Evolutionary conservation across 2,888 invertebrate species (phyloP).

Genomic region (Azorinus chamasolen): DNA sequence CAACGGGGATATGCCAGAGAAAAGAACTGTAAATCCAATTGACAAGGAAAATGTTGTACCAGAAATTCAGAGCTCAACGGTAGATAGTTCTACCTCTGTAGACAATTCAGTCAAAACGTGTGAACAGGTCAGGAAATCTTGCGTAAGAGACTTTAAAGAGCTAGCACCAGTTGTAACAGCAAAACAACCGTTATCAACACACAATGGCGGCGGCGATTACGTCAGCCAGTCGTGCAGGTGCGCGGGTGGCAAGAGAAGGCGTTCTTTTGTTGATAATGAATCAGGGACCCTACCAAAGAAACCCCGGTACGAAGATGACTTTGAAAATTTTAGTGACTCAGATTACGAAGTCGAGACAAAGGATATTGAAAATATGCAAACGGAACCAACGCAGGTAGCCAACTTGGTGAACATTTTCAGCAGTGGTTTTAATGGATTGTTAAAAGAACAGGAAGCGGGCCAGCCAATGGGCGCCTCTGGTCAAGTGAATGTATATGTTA

Average conservation of each 20-base stretch:
- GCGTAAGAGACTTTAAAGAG: constrained; percentile 1
- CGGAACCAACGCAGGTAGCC: constrained; percentile 79
- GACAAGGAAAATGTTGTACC: constrained; percentile 44
- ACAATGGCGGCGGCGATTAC: constrained; percentile 54
- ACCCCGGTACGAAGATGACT: constrained; percentile 54
- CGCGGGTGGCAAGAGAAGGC: constrained; percentile 62
- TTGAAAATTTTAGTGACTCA: constrained; percentile 46
- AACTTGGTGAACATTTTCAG: constrained; percentile 83
- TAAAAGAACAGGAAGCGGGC: constrained; percentile 35
- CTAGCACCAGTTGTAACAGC: constrained; percentile 39
- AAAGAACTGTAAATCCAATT: constrained; percentile 1
- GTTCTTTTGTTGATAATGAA: constrained; percentile 55
- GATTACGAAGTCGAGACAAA: constrained; percentile 14
- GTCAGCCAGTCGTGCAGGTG: constrained; percentile 59
- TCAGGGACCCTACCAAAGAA: constrained; percentile 56
- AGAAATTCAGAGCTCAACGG: not conserved
- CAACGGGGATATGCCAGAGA: constrained; percentile 48
- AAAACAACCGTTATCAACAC: constrained; percentile 48
- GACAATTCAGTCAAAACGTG: not conserved
- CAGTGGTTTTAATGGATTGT: constrained; percentile 79
- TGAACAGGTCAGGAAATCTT: constrained; percentile 3
- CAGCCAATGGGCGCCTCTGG: constrained; percentile 17
- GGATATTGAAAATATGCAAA: constrained; percentile 72
- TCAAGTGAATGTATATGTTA: constrained; percentile 60
- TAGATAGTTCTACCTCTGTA: too few species aligned